Percentiles rank a stretch among this genome's conserved stretches.
These are phyloP conservation scores for Platygyra sinensis DNA, from an alignment of 64 coral and sea anemone species.

Conservation along the genomic window DNA sequence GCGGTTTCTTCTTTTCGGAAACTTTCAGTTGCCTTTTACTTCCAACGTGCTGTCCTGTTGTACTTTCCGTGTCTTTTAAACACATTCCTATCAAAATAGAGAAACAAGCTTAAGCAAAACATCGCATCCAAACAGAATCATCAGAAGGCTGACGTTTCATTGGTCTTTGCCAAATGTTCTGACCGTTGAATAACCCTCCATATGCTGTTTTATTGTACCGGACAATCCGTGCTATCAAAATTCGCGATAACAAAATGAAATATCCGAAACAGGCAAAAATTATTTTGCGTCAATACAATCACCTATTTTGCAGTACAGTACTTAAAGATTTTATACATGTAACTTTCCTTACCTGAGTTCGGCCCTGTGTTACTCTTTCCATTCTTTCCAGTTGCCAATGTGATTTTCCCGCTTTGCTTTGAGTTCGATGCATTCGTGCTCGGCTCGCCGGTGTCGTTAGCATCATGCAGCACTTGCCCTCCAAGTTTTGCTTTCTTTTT, in stretches of 20 bases:
- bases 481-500: constrained; percentile 25
- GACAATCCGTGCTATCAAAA: too few species aligned
- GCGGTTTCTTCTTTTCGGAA: constrained; percentile 11
- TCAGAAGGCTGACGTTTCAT: too few species aligned
- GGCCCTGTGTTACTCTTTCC: not conserved
- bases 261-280: too few species aligned
- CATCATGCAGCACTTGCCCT: not conserved
- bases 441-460: not conserved
- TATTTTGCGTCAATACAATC: too few species aligned
- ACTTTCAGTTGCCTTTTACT: not conserved
- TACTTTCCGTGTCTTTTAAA: not conserved
- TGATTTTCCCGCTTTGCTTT: not conserved
- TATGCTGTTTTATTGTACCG: too few species aligned
- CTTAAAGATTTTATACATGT: not conserved
- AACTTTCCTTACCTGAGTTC: not conserved
- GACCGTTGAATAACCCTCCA: too few species aligned
- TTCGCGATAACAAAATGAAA: too few species aligned
- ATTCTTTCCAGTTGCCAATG: not conserved
- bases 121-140: too few species aligned
- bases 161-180: too few species aligned
- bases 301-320: too few species aligned
- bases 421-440: not conserved
- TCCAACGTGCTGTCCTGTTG: not conserved
- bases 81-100: not conserved
- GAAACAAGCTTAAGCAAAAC: not conserved